phyloP scores from a whole-genome alignment of 2,797 vertebrate species.

The Taeniopygia guttata region DNA sequence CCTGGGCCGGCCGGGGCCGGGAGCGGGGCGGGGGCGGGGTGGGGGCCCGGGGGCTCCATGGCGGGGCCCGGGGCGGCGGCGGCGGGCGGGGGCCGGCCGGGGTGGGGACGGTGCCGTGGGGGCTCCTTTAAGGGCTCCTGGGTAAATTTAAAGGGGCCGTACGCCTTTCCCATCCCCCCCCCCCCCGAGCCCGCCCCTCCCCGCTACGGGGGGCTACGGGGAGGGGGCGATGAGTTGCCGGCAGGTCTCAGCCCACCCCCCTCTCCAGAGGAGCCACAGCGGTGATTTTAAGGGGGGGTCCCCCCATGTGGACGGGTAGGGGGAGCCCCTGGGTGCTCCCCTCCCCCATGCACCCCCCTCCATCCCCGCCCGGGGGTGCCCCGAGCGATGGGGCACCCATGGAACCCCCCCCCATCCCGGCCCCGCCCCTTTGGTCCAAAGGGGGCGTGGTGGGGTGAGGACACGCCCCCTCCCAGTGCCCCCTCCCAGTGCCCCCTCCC shows the following conservation, averaged over 20 bases:
- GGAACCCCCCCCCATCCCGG: not conserved
- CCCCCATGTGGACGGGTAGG: too few species aligned
- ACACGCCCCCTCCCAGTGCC: not conserved
- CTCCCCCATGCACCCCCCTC: not conserved
- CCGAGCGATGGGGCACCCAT: not conserved
- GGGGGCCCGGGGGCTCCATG: conserved; percentile 68
- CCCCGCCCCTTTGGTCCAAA: not conserved
- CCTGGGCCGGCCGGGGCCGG: conserved; percentile 27
- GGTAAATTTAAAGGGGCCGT: conserved; percentile 48
- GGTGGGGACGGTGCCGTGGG: conserved; percentile 93
- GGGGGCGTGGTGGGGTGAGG: not conserved
- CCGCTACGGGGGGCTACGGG: too few species aligned
- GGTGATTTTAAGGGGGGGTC: too few species aligned
- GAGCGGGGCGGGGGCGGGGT: not conserved
- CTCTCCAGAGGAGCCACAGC: too few species aligned
- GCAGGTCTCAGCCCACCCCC: too few species aligned
- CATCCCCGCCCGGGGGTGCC: not conserved
- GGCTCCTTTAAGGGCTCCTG: conserved; percentile 98
- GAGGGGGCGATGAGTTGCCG: too few species aligned
- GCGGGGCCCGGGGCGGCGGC: conserved; percentile 72
- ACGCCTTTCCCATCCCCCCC: too few species aligned
- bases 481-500: too few species aligned
- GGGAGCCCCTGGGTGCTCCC: not conserved
- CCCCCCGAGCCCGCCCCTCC: too few species aligned
- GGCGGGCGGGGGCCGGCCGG: conserved; percentile 47